Evolutionary conservation across 2,888 invertebrate genomes (phyloP).

Genomic region (Dolichopus griseipennis): DNA sequence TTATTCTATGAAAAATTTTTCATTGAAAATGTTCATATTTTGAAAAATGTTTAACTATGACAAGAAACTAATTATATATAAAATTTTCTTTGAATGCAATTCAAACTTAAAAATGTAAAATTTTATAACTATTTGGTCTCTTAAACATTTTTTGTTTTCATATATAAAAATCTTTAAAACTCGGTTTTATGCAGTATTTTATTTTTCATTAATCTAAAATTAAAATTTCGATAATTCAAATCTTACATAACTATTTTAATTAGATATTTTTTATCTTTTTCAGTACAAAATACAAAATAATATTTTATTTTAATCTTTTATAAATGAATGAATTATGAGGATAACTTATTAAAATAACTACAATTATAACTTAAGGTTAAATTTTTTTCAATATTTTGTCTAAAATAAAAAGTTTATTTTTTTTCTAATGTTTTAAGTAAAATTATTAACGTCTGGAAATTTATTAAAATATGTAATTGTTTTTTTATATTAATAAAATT

Average conservation of each 20-base stretch:
- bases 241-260: neutral
- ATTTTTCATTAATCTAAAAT: neutral
- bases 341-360: neutral
- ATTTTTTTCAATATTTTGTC: neutral
- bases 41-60: too few species aligned
- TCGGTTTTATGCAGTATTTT: neutral
- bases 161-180: too few species aligned
- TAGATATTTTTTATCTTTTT: neutral
- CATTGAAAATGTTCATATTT: too few species aligned
- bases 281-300: neutral
- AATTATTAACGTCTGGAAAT: too few species aligned
- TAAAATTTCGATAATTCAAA: neutral
- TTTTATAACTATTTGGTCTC: too few species aligned
- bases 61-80: too few species aligned
- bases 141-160: too few species aligned
- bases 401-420: neutral
- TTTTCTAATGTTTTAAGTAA: neutral
- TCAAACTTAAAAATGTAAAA: too few species aligned
- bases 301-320: neutral
- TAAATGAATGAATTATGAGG: neutral
- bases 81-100: too few species aligned
- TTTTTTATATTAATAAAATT: too few species aligned
- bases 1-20: too few species aligned
- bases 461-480: too few species aligned
- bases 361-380: neutral